phyloP scores from a whole-genome alignment of 2,888 invertebrate species.

The Sesia bembeciformis region DNA sequence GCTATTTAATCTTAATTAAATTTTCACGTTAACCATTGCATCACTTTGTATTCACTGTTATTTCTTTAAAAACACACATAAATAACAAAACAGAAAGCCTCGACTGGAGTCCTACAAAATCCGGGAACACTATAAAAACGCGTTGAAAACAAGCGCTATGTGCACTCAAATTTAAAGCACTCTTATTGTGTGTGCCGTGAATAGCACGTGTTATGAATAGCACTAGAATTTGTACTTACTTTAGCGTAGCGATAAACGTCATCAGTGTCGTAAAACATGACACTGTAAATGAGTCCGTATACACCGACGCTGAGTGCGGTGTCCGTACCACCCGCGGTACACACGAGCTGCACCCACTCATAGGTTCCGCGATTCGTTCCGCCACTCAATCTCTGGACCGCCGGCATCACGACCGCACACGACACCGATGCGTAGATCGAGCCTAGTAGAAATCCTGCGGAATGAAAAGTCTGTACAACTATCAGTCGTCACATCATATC shows the following conservation, averaged over 20 bases:
- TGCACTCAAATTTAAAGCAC: neutral
- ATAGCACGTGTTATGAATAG: neutral
- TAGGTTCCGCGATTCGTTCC: slow-evolving; percentile 16
- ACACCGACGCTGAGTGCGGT: slow-evolving; percentile 58
- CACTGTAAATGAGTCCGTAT: slow-evolving; percentile 49
- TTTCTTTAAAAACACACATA: neutral
- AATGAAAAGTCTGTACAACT: neutral
- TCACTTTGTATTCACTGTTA: neutral
- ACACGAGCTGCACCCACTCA: slow-evolving; percentile 54
- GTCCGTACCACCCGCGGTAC: slow-evolving; percentile 53
- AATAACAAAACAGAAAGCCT: neutral
- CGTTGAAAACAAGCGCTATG: neutral
- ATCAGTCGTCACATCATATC: too few relatives aligned
- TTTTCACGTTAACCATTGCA: neutral
- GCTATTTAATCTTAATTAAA: too few relatives aligned
- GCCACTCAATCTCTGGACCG: slow-evolving; percentile 30
- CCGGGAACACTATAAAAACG: neutral
- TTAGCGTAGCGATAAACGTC: slow-evolving; percentile 43
- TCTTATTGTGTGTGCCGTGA: neutral
- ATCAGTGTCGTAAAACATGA: slow-evolving; percentile 36
- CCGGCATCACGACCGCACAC: slow-evolving; percentile 51
- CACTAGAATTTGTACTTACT: slow-evolving; percentile 22
- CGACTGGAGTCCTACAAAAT: neutral
- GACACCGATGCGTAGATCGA: slow-evolving; percentile 58
- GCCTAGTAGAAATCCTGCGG: slow-evolving; percentile 44